These are phyloP conservation scores for Pseudomyrmex dendroicus DNA, from an alignment of 1,140 invertebrate species.

Conservation along the genomic window DNA sequence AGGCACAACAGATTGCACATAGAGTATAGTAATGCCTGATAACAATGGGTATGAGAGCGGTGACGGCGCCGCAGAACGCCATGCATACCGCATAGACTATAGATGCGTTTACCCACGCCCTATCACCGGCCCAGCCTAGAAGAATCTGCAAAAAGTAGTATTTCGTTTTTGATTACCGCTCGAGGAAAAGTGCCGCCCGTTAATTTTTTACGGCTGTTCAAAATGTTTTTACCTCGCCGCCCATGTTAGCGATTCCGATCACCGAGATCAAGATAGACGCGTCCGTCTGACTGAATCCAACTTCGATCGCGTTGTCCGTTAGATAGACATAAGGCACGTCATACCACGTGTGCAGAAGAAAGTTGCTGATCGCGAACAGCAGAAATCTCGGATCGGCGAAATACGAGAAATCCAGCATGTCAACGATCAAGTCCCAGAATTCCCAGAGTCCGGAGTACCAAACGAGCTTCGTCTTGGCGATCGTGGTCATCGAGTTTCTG, in stretches of 20 bases:
- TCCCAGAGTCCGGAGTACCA: slow-evolving; percentile 91
- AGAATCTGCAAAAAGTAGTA: slow-evolving; percentile 88
- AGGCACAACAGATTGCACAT: slow-evolving; percentile 88
- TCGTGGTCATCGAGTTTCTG: slow-evolving; percentile 94
- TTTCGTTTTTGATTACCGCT: background rate
- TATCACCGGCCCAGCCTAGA: slow-evolving; percentile 94
- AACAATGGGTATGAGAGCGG: slow-evolving; percentile 89
- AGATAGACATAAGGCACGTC: slow-evolving; percentile 95
- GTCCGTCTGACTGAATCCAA: slow-evolving; percentile 90
- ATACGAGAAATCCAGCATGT: slow-evolving; percentile 93
- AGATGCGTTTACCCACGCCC: slow-evolving; percentile 90
- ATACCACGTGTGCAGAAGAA: slow-evolving; percentile 94
- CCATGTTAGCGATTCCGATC: slow-evolving; percentile 94
- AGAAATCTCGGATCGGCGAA: slow-evolving; percentile 91
- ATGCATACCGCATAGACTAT: slow-evolving; percentile 93
- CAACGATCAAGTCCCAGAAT: slow-evolving; percentile 90
- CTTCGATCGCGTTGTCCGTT: slow-evolving; percentile 90
- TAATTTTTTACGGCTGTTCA: too few relatives aligned
- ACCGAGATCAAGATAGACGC: slow-evolving; percentile 93
- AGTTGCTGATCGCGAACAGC: slow-evolving; percentile 94
- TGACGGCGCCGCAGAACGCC: slow-evolving; percentile 90
- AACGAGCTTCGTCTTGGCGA: slow-evolving; percentile 91
- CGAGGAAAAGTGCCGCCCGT: too few relatives aligned
- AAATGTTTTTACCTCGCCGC: slow-evolving; percentile 90
- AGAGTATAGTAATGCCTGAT: slow-evolving; percentile 87